Evolutionary conservation across 2,888 invertebrate genomes (phyloP), one percentile per base, ranked within the genome.

Genomic region (Drosophila incognita): DNA sequence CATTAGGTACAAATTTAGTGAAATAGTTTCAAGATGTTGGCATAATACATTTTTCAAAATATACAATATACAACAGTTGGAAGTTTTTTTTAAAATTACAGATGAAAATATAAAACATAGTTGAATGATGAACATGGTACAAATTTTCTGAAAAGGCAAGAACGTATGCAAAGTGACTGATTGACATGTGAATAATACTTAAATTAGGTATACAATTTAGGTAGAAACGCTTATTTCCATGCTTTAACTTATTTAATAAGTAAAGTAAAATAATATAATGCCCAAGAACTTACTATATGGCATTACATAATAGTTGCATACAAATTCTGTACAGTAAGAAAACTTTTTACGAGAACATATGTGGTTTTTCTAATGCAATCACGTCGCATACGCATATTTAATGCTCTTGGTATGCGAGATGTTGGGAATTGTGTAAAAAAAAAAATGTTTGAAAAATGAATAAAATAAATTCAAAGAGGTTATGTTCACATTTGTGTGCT

Each of bases 371-470:
- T 48, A 61, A 58, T 56, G 64, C 24, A 10, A 27, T 27, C 81
- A 76, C 71, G 76, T 68, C 38, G 36, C 27, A 38, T 21, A 1
- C 49, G 21, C 57, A 67, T 63, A 61, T 61, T 64, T 76, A 67
- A 61, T 57, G 61, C 40, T 33, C 58, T 46, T 38, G 29, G 21
- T 3, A 15, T 53, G 13, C 38, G 31, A 29, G 56, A 59, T 36
- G 48, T 57, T 21, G 46, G 49, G 49, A 38, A 76, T 54, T 54
- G 42, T 35, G n/a, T 36, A 52, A 36, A 75, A 62, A 63, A 56
- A 46, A 58, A 51, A 54, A 46, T 36, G 21, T 21, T 31, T 57
- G 1, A 42, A 49, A 46, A 38, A 49, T 49, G 27, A 27, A 56
- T 48, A 21, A 59, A 64, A 73, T 57, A 59, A 56, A 74, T 62